Evolutionary conservation across 2,797 vertebrate species (phyloP).

Genomic region (Hemitrygon akajei): DNA sequence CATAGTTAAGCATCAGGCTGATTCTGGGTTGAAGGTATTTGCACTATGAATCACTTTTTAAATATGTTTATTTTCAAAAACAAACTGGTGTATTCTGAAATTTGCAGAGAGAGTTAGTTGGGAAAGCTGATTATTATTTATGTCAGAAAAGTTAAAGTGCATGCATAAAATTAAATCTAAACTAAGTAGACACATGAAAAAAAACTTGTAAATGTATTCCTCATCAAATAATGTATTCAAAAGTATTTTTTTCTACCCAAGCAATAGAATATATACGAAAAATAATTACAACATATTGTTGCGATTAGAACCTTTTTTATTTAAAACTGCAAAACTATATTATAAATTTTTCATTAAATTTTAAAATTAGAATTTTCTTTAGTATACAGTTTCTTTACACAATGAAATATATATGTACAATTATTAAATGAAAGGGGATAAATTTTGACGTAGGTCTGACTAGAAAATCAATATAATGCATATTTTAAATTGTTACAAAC

Average conservation of each 20-base stretch:
- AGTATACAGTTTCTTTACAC: conserved; percentile 6
- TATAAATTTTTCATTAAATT: background rate
- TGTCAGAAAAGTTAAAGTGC: background rate
- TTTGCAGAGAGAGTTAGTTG: background rate
- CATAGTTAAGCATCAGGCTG: background rate
- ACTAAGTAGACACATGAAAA: background rate
- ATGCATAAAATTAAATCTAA: background rate
- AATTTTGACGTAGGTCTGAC: background rate
- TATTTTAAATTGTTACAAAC: background rate
- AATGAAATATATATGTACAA: conserved; percentile 15
- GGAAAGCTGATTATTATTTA: background rate
- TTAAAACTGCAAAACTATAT: conserved; percentile 23
- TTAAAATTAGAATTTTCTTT: conserved; percentile 2
- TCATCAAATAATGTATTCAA: background rate
- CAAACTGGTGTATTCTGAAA: background rate
- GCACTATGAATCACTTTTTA: background rate
- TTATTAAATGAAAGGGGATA: conserved; percentile 8
- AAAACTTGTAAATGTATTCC: background rate
- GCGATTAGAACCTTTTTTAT: conserved; percentile 12
- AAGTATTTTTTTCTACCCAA: background rate
- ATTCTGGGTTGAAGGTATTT: background rate
- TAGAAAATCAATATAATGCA: background rate
- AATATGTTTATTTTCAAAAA: no score
- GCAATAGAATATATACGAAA: background rate
- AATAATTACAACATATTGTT: background rate